phyloP scores from a whole-genome alignment of 2,113 vertebrate genomes.

The Dendropsophus ebraccatus region DNA sequence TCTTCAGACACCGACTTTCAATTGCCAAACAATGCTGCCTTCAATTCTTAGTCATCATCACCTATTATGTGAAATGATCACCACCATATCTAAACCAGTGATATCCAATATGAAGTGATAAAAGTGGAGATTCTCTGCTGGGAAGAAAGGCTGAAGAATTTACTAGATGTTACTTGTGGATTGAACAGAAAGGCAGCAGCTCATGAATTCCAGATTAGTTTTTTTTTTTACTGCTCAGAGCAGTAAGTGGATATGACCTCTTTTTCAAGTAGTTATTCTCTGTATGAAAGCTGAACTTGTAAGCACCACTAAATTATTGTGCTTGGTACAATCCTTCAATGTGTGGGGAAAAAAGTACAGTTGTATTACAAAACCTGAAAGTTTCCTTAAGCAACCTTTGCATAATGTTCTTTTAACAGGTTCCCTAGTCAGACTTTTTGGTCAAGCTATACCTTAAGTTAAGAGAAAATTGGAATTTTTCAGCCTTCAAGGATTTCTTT shows the following conservation, averaged over 20 bases:
- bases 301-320: constrained; percentile 51
- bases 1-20: no score
- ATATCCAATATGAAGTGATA: constrained; percentile 10
- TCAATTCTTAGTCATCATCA: neutral
- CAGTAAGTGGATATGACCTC: constrained; percentile 50
- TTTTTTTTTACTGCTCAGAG: constrained; percentile 49
- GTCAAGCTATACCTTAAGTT: neutral
- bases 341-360: neutral
- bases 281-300: constrained; percentile 50
- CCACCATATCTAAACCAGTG: neutral
- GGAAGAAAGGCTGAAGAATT: constrained; percentile 3
- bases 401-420: constrained; percentile 30
- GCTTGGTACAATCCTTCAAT: constrained; percentile 3
- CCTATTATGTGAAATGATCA: neutral
- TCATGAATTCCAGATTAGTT: constrained; percentile 53
- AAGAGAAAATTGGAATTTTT: constrained; percentile 18
- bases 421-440: neutral
- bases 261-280: constrained; percentile 55
- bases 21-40: no score
- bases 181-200: constrained; percentile 43
- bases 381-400: constrained; percentile 34
- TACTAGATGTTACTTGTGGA: constrained; percentile 26
- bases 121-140: constrained; percentile 18
- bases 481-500: neutral
- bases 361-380: constrained; percentile 25